Conservation (phyloP, 1,140 invertebrate species). For the Drosophila takahashii region DNA sequence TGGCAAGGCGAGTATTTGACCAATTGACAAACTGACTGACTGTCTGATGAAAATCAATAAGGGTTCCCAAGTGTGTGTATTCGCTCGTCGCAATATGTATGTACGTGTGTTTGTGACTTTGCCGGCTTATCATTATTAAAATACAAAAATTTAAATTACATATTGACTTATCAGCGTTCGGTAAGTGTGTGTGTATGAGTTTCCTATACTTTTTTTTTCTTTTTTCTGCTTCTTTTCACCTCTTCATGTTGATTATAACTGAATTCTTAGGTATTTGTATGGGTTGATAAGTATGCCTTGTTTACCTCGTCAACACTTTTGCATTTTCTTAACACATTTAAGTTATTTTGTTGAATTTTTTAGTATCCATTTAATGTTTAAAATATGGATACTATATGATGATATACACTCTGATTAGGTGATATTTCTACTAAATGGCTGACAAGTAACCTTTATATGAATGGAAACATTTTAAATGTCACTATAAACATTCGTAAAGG, state of each 20-base stretch:
- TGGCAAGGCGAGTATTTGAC: slow-evolving; percentile 37
- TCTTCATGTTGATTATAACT: slow-evolving; percentile 33
- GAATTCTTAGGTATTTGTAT: slow-evolving; percentile 18
- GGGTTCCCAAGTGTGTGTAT: slow-evolving; percentile 11
- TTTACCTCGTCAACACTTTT: slow-evolving; percentile 47
- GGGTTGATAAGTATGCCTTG: slow-evolving; percentile 27
- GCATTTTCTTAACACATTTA: slow-evolving; percentile 24
- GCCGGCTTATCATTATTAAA: slow-evolving; percentile 77
- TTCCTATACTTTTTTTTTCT: slow-evolving; percentile 30
- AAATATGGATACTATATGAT: too few species aligned
- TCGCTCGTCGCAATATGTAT: background rate
- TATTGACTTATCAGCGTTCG: slow-evolving; percentile 70
- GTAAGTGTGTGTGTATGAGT: slow-evolving; percentile 13
- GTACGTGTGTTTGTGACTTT: slow-evolving; percentile 32
- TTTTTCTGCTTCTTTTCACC: slow-evolving; percentile 33
- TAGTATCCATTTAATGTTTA: background rate
- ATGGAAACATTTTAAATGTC: too few species aligned
- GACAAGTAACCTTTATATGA: too few species aligned
- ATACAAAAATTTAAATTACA: slow-evolving; percentile 80
- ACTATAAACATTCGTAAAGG: background rate
- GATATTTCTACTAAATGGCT: too few species aligned
- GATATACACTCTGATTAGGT: too few species aligned
- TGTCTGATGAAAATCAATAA: slow-evolving; percentile 60
- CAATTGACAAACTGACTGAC: slow-evolving; percentile 39
- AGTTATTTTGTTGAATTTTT: slow-evolving; percentile 3